Percentiles rank a stretch among this genome's conserved stretches.
Conservation (phyloP, 1,140 invertebrate species). For the Caerostris darwini region DNA sequence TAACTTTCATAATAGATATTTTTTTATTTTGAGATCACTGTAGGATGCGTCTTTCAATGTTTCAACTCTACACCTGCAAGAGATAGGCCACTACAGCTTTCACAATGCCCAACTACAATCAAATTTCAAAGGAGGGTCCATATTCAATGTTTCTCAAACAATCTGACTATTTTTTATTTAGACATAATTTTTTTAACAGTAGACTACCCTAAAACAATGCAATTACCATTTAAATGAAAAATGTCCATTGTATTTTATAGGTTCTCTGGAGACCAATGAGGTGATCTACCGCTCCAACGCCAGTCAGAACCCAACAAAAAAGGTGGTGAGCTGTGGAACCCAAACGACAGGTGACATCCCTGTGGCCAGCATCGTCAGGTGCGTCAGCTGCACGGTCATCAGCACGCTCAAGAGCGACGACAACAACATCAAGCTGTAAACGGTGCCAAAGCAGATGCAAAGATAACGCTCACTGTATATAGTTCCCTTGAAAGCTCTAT, state of each 20-base stretch:
- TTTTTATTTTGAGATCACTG: too few relatives aligned
- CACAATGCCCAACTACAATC: too few relatives aligned
- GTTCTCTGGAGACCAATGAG: constrained; percentile 35
- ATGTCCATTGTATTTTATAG: neutral
- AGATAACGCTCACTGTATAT: neutral
- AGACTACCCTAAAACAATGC: neutral
- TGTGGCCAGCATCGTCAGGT: neutral
- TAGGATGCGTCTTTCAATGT: too few relatives aligned
- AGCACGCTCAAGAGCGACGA: constrained; percentile 13
- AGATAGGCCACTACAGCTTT: too few relatives aligned
- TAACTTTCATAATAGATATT: too few relatives aligned
- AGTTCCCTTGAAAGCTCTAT: neutral
- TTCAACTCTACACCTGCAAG: too few relatives aligned
- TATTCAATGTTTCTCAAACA: too few relatives aligned
- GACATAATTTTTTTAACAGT: neutral
- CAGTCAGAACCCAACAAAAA: neutral
- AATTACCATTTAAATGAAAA: too few relatives aligned
- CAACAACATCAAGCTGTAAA: neutral
- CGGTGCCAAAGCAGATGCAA: too few relatives aligned
- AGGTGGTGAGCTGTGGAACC: neutral
- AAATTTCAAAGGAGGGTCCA: too few relatives aligned
- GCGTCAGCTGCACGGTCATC: constrained; percentile 50
- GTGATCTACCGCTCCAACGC: constrained; percentile 8
- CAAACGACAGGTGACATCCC: neutral
- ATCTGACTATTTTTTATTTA: neutral